These are phyloP conservation scores for Eupeodes luniger DNA, from an alignment of 2,888 invertebrate genomes.

Conservation along the genomic window DNA sequence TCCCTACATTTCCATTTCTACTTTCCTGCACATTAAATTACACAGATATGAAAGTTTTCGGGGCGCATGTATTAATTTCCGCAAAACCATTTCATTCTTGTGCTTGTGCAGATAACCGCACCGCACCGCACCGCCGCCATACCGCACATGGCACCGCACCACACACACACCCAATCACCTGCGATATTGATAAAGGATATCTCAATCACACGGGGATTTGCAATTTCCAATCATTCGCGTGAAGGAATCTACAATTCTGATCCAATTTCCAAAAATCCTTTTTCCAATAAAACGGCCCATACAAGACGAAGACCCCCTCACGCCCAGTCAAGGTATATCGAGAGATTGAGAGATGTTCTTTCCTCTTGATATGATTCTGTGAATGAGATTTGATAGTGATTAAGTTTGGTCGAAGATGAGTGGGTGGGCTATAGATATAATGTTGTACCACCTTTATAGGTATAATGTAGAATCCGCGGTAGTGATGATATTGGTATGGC, in stretches of 20 bases:
- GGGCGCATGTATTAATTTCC: constrained; percentile 46
- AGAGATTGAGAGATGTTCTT: background rate
- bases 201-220: constrained; percentile 49
- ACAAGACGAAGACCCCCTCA: too few relatives aligned
- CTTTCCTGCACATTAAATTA: constrained; percentile 18
- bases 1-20: background rate
- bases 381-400: background rate
- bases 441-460: too few relatives aligned
- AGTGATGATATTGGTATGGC: too few relatives aligned
- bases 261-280: constrained; percentile 43
- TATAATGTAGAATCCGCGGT: too few relatives aligned
- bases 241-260: constrained; percentile 35
- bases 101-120: background rate
- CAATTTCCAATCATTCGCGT: constrained; percentile 59
- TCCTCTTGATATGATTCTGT: background rate
- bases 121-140: too few relatives aligned
- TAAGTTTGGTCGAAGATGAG: constrained; percentile 4
- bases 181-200: constrained; percentile 33
- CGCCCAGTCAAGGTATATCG: background rate
- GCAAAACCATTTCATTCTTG: constrained; percentile 42
- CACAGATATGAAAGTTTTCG: constrained; percentile 36
- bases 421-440: too few relatives aligned
- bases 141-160: background rate
- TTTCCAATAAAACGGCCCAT: background rate
- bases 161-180: constrained; percentile 20